These are phyloP conservation scores for Empidonax traillii DNA, from an alignment of 2,113 vertebrate genomes.

Conservation along the genomic window DNA sequence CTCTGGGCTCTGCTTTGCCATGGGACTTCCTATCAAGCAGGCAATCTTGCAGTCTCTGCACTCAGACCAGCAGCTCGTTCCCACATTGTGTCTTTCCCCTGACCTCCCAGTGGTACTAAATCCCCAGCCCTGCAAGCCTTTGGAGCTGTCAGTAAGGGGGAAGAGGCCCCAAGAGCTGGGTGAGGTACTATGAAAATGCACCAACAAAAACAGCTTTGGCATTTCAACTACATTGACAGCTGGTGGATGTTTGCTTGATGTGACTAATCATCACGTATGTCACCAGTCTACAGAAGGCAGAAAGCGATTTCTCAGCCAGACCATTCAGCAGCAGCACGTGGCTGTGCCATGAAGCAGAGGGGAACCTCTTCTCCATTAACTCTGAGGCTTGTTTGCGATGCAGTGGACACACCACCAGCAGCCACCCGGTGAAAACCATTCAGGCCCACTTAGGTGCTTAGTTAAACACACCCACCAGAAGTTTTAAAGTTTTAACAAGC, in stretches of 20 bases:
- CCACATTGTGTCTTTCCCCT: background rate
- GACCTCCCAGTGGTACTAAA: background rate
- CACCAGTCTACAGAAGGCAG: background rate
- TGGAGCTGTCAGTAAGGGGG: fast-evolving
- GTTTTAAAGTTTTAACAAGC: background rate
- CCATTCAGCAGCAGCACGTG: background rate
- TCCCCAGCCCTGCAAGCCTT: background rate
- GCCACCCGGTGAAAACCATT: background rate
- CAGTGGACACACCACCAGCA: background rate
- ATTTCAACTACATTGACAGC: background rate
- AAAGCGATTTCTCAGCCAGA: background rate
- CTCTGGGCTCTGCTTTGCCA: background rate
- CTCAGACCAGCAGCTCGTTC: background rate
- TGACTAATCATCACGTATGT: background rate
- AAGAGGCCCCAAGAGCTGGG: background rate
- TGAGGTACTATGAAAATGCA: background rate
- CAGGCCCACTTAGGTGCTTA: background rate
- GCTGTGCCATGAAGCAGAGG: background rate
- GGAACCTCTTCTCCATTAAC: too few species aligned
- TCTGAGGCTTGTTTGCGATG: fast-evolving
- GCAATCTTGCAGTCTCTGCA: background rate
- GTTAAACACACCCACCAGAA: background rate
- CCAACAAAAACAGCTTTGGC: background rate
- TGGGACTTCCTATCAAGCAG: background rate
- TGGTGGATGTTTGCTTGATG: background rate